These are phyloP conservation scores for Agrenia bidenticulata DNA, from an alignment of 2,888 invertebrate species.

Conservation along the genomic window DNA sequence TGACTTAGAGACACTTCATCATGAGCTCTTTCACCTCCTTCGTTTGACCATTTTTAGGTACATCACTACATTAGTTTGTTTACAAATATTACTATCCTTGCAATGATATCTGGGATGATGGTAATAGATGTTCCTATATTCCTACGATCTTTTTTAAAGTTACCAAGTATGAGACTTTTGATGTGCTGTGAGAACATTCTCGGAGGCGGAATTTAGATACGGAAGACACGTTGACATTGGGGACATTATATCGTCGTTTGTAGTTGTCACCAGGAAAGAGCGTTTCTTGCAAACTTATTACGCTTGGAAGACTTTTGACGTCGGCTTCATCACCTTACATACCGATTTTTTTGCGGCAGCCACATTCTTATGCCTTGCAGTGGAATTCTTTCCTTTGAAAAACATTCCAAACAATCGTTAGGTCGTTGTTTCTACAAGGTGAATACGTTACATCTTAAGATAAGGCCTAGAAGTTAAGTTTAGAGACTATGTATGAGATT, in stretches of 20 bases:
- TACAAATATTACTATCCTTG: not conserved
- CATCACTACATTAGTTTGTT: not conserved
- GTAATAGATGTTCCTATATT: too few species aligned
- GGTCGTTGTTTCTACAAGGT: not conserved
- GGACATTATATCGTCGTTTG: too few species aligned
- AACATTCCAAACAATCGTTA: too few species aligned
- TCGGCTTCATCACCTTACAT: not conserved
- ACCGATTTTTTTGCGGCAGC: not conserved
- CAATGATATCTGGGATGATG: too few species aligned
- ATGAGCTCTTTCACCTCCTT: constrained; percentile 22
- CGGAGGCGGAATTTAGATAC: too few species aligned
- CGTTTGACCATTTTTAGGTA: constrained; percentile 10
- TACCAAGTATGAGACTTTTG: too few species aligned
- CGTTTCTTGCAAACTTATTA: constrained; percentile 7
- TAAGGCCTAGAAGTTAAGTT: too few species aligned
- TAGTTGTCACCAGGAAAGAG: not conserved
- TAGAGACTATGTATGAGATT: too few species aligned
- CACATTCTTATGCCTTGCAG: not conserved
- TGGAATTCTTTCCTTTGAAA: not conserved
- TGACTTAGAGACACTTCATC: constrained; percentile 38
- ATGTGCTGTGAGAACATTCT: too few species aligned
- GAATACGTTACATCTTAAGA: too few species aligned
- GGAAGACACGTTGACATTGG: too few species aligned
- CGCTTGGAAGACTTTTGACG: not conserved
- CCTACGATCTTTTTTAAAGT: too few species aligned